Percentiles rank a stretch among this genome's conserved stretches.
Conservation (phyloP, 2,888 invertebrate species). For the Eupeodes latifasciatus region DNA sequence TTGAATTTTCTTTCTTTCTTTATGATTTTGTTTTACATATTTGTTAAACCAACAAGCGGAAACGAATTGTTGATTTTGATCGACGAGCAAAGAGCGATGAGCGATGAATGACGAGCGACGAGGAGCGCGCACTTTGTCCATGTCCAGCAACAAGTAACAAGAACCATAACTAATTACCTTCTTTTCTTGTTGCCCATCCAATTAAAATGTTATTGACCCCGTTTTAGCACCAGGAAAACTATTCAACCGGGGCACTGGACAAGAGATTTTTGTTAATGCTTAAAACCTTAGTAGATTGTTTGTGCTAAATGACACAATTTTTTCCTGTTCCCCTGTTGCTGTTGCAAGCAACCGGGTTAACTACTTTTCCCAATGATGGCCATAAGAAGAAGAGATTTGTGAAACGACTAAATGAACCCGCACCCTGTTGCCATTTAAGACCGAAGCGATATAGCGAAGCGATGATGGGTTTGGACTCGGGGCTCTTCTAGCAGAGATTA, state of each 20-base stretch:
- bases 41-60: constrained; percentile 31
- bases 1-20: constrained; percentile 22
- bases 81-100: constrained; percentile 1
- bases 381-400: constrained; percentile 11
- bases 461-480: background rate
- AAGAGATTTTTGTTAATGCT: constrained; percentile 16
- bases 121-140: constrained; percentile 3
- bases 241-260: constrained; percentile 4
- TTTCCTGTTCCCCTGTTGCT: background rate
- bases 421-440: background rate
- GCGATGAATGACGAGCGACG: background rate
- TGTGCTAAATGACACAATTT: constrained; percentile 27
- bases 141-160: background rate
- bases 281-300: constrained; percentile 5
- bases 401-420: background rate
- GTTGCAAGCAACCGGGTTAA: constrained; percentile 5
- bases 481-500: background rate
- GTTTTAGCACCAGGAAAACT: constrained; percentile 22
- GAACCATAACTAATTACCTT: constrained; percentile 55
- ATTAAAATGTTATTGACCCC: constrained; percentile 71
- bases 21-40: background rate
- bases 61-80: constrained; percentile 35
- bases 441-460: background rate
- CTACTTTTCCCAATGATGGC: background rate
- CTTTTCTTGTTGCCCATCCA: constrained; percentile 53